A percentile compares a stretch with the other conserved stretches of the same genome.
Evolutionary conservation across 2,797 vertebrate species (phyloP).

Genomic region (Triplophysa bombifrons): DNA sequence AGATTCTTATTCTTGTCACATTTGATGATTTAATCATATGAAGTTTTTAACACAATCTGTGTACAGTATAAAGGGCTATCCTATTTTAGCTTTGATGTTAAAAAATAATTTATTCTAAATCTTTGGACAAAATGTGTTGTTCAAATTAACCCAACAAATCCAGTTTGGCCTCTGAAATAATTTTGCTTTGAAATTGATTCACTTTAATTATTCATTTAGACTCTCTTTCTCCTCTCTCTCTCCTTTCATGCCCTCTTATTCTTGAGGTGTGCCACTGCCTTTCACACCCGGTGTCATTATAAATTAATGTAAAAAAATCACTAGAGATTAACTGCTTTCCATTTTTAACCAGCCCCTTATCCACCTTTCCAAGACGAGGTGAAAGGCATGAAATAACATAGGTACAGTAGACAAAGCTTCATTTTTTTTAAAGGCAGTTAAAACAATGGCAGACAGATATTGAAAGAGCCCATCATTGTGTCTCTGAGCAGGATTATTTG

Average conservation of each 20-base stretch:
- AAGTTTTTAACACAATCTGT: background rate
- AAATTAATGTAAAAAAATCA: conserved; percentile 55
- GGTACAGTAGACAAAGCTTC: conserved; percentile 23
- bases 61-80: no score
- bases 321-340: conserved; percentile 54
- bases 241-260: conserved; percentile 7
- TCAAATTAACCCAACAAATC: conserved; percentile 26
- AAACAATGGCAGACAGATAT: conserved; percentile 40
- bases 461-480: conserved; percentile 46
- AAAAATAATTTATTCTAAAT: background rate
- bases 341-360: conserved; percentile 48
- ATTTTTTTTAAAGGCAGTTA: conserved; percentile 11
- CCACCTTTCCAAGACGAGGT: conserved; percentile 33
- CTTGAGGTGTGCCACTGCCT: conserved; percentile 41
- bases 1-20: background rate
- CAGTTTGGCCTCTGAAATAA: conserved; percentile 20
- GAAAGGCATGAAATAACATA: conserved; percentile 31
- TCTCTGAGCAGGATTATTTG: conserved; percentile 44
- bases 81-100: background rate
- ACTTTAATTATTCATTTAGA: background rate
- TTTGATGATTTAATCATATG: background rate
- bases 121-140: background rate
- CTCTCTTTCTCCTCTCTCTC: background rate
- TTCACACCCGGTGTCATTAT: conserved; percentile 43
- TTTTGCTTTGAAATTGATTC: background rate